Percentiles rank a stretch among this genome's conserved stretches.
Conservation (phyloP, 2,888 invertebrate species). For the Agelastica alni region DNA sequence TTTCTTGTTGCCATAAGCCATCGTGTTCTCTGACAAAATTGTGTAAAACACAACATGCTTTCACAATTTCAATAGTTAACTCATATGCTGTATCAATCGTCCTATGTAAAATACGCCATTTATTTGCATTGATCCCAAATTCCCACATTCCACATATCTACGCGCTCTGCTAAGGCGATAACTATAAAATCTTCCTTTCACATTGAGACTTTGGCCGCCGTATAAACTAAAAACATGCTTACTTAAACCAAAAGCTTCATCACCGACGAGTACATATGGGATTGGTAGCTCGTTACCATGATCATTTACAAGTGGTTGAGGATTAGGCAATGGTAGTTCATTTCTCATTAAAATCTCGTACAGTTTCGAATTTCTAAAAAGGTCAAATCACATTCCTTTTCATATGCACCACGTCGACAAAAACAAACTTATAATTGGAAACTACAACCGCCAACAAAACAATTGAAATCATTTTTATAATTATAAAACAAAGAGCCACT, state of each 20-base stretch:
- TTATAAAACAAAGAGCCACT: conserved; percentile 24
- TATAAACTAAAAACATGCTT: conserved; percentile 25
- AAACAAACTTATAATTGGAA: conserved; percentile 24
- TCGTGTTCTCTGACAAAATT: neutral
- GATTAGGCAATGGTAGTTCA: too few relatives aligned
- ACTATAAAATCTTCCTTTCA: conserved; percentile 11
- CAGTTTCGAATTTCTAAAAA: conserved; percentile 23
- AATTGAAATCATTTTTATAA: conserved; percentile 30
- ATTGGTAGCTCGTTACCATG: conserved; percentile 1
- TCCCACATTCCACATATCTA: conserved; percentile 15
- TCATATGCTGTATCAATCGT: neutral
- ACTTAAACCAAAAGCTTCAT: conserved; percentile 25
- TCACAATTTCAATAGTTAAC: neutral
- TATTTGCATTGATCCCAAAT: conserved; percentile 24
- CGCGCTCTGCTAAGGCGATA: conserved; percentile 11
- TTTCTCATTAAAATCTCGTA: neutral
- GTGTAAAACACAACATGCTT: neutral
- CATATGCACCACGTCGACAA: conserved; percentile 22
- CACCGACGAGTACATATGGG: conserved; percentile 24
- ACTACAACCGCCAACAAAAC: conserved; percentile 24
- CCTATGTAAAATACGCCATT: conserved; percentile 19
- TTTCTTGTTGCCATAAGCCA: too few relatives aligned
- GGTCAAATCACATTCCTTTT: conserved; percentile 16
- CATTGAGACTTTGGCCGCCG: conserved; percentile 9
- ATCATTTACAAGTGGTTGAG: conserved; percentile 7